phyloP scores from a whole-genome alignment of 2,888 invertebrate species.

The Aquatica leii region DNA sequence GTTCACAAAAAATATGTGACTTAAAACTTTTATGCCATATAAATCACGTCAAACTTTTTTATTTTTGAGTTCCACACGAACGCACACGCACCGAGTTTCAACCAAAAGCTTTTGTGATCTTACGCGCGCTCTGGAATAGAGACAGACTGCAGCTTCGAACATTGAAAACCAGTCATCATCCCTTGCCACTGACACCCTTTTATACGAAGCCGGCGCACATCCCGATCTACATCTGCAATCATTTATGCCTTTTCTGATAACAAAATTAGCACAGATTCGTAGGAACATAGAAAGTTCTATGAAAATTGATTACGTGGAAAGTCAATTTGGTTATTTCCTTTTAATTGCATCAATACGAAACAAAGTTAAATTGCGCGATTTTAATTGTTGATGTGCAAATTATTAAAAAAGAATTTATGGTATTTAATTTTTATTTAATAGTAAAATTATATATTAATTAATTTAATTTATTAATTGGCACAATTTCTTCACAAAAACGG shows the following conservation, averaged over 20 bases:
- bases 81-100: conserved; percentile 15
- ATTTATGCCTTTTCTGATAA: conserved; percentile 31
- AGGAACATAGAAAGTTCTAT: conserved; percentile 10
- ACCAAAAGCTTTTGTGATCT: conserved; percentile 12
- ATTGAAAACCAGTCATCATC: conserved; percentile 48
- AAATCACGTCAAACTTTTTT: conserved; percentile 1
- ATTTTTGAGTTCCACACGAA: conserved; percentile 2
- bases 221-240: conserved; percentile 28
- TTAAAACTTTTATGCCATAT: neutral
- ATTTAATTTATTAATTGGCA: no score
- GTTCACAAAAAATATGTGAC: conserved; percentile 4
- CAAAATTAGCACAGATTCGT: conserved; percentile 14
- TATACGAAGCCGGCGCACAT: conserved; percentile 37
- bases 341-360: no score
- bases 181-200: conserved; percentile 44
- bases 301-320: neutral
- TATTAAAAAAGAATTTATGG: no score
- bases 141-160: conserved; percentile 49
- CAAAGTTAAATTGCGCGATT: no score
- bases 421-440: no score
- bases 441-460: no score
- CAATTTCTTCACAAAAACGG: no score
- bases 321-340: neutral
- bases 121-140: conserved; percentile 42
- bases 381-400: no score